Conservation (phyloP, 1,140 invertebrate genomes). For the Musca vetustissima region DNA sequence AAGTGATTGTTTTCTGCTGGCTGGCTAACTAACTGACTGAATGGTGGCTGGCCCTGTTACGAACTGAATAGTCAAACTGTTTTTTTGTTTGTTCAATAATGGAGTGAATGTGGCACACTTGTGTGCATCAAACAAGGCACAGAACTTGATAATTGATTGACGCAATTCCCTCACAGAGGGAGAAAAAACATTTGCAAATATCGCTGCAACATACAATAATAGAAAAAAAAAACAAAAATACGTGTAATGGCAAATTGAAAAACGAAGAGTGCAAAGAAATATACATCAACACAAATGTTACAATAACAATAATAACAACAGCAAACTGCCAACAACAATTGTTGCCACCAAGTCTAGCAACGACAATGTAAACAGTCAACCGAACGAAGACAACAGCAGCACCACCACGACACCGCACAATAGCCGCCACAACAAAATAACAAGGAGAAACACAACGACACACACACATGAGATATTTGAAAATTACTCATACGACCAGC, state of each 20-base stretch:
- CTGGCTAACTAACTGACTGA: too few species aligned
- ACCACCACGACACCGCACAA: neutral
- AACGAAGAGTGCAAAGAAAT: neutral
- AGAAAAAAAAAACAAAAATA: too few species aligned
- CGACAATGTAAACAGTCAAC: neutral
- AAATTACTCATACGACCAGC: neutral
- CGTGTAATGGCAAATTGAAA: neutral
- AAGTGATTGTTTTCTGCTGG: too few species aligned
- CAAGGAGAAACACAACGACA: neutral
- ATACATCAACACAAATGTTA: neutral
- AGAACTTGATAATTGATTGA: conserved; percentile 19
- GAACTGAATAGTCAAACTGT: too few species aligned
- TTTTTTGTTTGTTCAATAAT: too few species aligned
- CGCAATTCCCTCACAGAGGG: neutral
- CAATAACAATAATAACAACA: neutral
- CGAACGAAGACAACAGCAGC: neutral
- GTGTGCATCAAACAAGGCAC: neutral
- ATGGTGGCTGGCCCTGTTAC: too few species aligned
- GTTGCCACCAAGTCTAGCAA: conserved; percentile 14
- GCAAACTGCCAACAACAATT: neutral
- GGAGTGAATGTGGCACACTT: conserved; percentile 6
- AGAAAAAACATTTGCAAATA: neutral
- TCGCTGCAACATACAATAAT: too few species aligned
- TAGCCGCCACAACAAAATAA: neutral
- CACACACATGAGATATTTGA: conserved; percentile 2